Evolutionary conservation across 2,888 invertebrate genomes (phyloP), one percentile per base, ranked within the genome.

Genomic region (Drosophila barbarae): DNA sequence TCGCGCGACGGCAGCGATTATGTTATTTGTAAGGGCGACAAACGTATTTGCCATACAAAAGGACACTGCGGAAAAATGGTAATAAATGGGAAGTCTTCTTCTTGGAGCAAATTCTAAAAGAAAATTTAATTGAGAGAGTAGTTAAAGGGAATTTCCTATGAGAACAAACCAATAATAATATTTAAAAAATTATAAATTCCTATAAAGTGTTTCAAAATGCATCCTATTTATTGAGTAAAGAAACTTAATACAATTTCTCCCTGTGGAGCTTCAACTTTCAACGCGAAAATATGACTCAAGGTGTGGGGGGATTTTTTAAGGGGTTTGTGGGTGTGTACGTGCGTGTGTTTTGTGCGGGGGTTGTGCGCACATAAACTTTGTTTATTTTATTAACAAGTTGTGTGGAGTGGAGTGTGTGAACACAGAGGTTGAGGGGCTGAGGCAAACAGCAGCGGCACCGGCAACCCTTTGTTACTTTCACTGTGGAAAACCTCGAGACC

Each of bases 381-480:
- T 85, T 81, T 84, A 77, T 84, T 72, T 75, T 85, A 81, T 81
- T 85, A 81, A 77, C 85, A 83, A 81, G 72, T 80, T 75, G 46
- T 59, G 42, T 35, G 53, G 36, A 41, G 57, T 55, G 50, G 50
- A n/a, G 55, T 50, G 47, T 53, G 34, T 26, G 38, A 34, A 34
- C 23, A 51, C 15, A 46, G 21, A 28, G 18, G 30, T n/a, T 18
- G 30, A 32, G 21, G 23, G 35, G 8, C 13, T 6, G 38, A 21
- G 28, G 10, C 26, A 26, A 26, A 26, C 23, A 7, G 26, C 12
- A 42, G 21, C 23, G 5, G 49, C 47, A 46, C 34, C 42, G 42
- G 49, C 54, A 72, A 74, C 71, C 77, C 66, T 63, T 69, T 66
- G 57, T 47, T 73, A 61, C 58, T 70, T 58, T 36, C 30, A 46